These are phyloP conservation scores for Ornithoptera priamus DNA, from an alignment of 2,888 invertebrate species.

Conservation along the genomic window DNA sequence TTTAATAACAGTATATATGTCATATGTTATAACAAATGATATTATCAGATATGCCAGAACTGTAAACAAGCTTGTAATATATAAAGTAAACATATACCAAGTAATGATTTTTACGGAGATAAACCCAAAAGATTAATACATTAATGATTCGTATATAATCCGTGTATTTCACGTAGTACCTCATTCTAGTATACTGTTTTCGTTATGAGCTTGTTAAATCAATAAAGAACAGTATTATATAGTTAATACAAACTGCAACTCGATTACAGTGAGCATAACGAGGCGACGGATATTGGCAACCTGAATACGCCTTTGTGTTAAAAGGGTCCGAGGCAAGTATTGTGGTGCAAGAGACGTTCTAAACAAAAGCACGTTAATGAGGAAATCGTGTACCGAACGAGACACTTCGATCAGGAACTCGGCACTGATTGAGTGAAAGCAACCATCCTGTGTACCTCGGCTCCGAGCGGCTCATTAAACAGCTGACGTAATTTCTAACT, in stretches of 20 bases:
- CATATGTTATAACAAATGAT: no score
- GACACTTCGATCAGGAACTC: constrained; percentile 49
- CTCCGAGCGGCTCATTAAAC: constrained; percentile 32
- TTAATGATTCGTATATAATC: no score
- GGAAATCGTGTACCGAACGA: constrained; percentile 64
- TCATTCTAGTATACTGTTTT: neutral
- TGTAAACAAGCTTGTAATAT: no score
- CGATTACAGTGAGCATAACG: constrained; percentile 4
- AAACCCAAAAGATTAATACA: no score
- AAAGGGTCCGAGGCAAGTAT: constrained; percentile 11
- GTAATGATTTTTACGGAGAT: no score
- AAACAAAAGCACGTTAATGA: constrained; percentile 74
- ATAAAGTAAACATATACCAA: no score
- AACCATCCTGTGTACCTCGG: constrained; percentile 43
- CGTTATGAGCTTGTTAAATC: neutral
- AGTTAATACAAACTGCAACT: neutral
- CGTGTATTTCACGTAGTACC: neutral
- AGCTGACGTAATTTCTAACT: constrained; percentile 4
- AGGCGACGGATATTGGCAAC: constrained; percentile 8
- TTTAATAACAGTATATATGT: no score
- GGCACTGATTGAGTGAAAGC: constrained; percentile 68
- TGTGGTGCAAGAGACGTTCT: constrained; percentile 39
- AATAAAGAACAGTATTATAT: neutral
- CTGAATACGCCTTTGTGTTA: constrained; percentile 13
- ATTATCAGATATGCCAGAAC: no score